Evolutionary conservation across 37 sponge, comb jelly and placozoan genomes (phyloP), one percentile per base, ranked within the genome.

Genomic region (Chondrilla cf. caribensis): DNA sequence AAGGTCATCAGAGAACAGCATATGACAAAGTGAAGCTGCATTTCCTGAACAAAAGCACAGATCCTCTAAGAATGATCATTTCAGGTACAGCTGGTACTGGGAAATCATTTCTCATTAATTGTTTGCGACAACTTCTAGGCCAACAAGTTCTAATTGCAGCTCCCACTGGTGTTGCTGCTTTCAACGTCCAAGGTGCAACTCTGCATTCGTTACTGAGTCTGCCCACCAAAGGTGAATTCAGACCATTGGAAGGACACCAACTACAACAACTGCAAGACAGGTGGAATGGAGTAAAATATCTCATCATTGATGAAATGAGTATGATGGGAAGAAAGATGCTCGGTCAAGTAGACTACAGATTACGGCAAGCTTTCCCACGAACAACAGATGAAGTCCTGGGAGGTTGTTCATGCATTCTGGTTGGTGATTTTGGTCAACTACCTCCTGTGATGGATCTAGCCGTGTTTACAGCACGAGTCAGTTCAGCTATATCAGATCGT

Each of bases 101-200:
- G 2, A 82, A 82, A 78, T 82, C 79, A 6, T 87, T 64, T 67
- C 59, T 87, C 42, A 87, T 82, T 70, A 68, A 87, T 38, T 87
- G 87, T 70, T 32, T 87, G 1, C 41, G 66, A 75, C 70, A 81
- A 6, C 83, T 87, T 37, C 72, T 87, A 5, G 21, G 25, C 0
- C 22, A 88, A 51, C 11, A 58, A 6, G 43, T 84, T 11, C 25
- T 25, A 31, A 84, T 88, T 1, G 81, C 76, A 72, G 89, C 89
- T 44, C 89, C 89, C 24, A 88, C 84, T 79, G 89, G 84, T 24
- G 79, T 84, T 6, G 89, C 89, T 47, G 85, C 90, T 9, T 89
- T 82, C 64, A 85, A 79, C 31, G 39, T 85, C 33, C 70, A 84
- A 33, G 39, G 72, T 21, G 21, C 37, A 32, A 70, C 39, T 7